Conservation (phyloP, 2,113 vertebrate genomes). For the Bubalus kerabau region DNA sequence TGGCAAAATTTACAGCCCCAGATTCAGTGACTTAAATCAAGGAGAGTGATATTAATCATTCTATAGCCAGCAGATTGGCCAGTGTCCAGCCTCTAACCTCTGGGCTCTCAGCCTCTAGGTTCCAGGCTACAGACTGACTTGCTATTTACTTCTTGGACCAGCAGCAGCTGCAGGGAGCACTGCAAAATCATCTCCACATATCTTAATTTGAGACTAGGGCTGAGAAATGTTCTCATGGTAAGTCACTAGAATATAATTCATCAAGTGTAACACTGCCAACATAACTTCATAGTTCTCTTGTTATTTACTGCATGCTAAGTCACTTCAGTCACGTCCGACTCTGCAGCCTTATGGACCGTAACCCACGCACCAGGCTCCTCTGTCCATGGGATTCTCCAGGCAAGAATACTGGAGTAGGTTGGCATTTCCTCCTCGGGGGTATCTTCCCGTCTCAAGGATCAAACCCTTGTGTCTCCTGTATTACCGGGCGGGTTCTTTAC, state of each 20-base stretch:
- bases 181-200: background rate
- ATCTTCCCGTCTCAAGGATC: background rate
- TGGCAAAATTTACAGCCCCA: background rate
- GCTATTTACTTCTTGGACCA: background rate
- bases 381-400: background rate
- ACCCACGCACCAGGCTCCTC: background rate
- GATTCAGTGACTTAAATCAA: background rate
- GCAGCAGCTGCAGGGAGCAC: background rate
- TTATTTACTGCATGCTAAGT: background rate
- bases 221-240: background rate
- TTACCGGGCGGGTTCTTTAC: background rate
- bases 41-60: background rate
- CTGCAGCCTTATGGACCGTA: background rate
- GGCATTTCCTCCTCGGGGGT: background rate
- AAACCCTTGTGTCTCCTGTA: background rate
- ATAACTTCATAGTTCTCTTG: background rate
- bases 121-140: background rate
- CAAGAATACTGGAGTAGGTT: background rate
- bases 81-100: background rate
- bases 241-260: background rate
- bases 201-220: background rate
- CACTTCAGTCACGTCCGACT: background rate
- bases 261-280: background rate
- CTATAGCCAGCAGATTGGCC: background rate
- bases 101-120: background rate